Evolutionary conservation across 2,797 vertebrate genomes (phyloP).

Genomic region (Fringilla coelebs): DNA sequence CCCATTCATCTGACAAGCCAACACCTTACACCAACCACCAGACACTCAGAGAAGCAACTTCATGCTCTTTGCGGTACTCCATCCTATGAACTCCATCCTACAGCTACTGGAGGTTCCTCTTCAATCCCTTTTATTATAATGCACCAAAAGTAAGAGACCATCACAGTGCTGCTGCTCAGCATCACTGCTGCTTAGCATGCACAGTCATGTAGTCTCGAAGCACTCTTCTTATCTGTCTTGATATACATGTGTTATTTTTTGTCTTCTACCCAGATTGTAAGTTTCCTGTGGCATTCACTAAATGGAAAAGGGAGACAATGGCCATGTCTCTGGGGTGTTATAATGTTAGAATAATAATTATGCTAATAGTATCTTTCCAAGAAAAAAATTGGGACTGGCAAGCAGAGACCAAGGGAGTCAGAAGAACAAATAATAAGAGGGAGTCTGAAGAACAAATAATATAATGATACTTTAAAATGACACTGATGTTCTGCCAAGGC

Average conservation of each 20-base stretch:
- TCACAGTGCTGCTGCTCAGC: neutral
- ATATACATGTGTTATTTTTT: neutral
- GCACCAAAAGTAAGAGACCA: neutral
- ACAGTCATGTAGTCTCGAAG: fast-evolving
- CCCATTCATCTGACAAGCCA: neutral
- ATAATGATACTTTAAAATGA: neutral
- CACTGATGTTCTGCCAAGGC: neutral
- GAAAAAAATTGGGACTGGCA: neutral
- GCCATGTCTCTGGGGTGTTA: neutral
- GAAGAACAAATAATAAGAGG: neutral
- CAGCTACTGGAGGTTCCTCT: neutral
- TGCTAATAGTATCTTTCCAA: neutral
- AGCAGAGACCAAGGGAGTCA: neutral
- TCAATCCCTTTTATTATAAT: neutral
- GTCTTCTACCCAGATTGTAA: neutral
- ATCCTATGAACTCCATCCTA: too few relatives aligned
- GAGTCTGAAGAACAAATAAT: neutral
- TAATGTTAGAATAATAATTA: neutral
- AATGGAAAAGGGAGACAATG: neutral
- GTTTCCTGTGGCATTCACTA: neutral
- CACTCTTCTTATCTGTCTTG: neutral
- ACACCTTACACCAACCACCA: neutral
- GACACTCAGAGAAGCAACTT: neutral
- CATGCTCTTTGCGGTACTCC: neutral
- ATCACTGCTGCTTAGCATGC: neutral